These are phyloP conservation scores for Pterois miles DNA, from an alignment of 2,797 vertebrate genomes.

Conservation along the genomic window DNA sequence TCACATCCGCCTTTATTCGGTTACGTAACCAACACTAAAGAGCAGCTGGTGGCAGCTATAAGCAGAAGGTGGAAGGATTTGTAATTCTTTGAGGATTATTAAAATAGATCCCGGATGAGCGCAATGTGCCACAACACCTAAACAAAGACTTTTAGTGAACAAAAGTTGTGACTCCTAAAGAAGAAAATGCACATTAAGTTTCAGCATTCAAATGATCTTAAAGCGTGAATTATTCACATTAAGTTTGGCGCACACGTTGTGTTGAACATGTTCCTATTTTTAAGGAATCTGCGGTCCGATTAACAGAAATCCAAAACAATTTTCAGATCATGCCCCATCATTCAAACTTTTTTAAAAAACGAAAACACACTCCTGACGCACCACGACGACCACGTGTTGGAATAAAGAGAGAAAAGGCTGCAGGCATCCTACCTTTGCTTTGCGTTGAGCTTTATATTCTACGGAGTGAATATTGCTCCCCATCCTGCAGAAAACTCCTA, in stretches of 20 bases:
- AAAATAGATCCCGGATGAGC: background rate
- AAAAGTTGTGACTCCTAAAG: background rate
- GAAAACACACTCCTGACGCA: background rate
- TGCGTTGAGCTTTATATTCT: background rate
- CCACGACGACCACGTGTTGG: background rate
- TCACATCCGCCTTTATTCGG: slow-evolving; percentile 78
- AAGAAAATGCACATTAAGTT: background rate
- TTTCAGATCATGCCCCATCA: no score
- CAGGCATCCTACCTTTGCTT: slow-evolving; percentile 25
- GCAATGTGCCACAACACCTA: background rate
- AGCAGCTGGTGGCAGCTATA: background rate
- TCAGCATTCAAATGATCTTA: fast-evolving
- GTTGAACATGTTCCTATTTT: background rate
- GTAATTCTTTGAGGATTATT: background rate
- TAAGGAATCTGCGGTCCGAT: background rate
- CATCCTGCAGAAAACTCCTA: slow-evolving; percentile 6
- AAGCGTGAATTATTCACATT: background rate
- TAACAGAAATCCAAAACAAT: background rate
- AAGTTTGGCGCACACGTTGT: background rate
- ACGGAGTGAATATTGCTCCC: background rate
- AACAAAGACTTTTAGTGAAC: slow-evolving; percentile 13
- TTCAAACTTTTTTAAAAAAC: background rate
- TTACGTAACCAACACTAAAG: slow-evolving; percentile 14
- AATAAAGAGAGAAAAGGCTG: background rate
- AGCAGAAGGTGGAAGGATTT: background rate